phyloP scores from a whole-genome alignment of 1,140 invertebrate species.

The Sminthurinus signatus region DNA sequence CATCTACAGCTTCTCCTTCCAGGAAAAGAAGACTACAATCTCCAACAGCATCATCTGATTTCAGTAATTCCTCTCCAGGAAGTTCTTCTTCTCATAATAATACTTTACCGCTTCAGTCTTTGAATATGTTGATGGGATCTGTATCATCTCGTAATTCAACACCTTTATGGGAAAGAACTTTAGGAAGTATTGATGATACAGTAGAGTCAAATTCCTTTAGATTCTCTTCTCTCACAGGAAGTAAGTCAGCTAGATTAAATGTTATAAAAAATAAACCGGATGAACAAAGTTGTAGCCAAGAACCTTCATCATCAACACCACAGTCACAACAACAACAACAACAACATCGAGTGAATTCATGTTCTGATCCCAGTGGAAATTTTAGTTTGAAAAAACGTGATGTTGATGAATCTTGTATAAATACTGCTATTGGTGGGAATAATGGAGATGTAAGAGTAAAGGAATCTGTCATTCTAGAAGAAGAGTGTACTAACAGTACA shows the following conservation, averaged over 20 bases:
- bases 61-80: neutral
- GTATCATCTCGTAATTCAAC: neutral
- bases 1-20: slow-evolving; percentile 1
- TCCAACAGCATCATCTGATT: neutral
- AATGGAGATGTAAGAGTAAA: too few relatives aligned
- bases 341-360: neutral
- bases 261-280: neutral
- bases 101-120: too few relatives aligned
- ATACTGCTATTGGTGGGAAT: neutral
- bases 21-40: slow-evolving; percentile 6
- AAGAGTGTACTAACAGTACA: neutral
- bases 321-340: neutral
- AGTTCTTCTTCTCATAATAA: neutral
- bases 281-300: too few relatives aligned
- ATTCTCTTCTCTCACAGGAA: slow-evolving; percentile 8
- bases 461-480: neutral
- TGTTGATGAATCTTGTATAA: neutral
- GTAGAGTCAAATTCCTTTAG: slow-evolving; percentile 6
- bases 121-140: neutral
- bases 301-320: neutral
- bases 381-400: slow-evolving; percentile 13
- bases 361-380: slow-evolving; percentile 20
- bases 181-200: slow-evolving; percentile 9
- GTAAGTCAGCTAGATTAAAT: slow-evolving; percentile 3
- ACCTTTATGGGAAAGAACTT: slow-evolving; percentile 1